Base-by-base conservation (phyloP, 2,888 invertebrate species). In the Allygus modestus region DNA sequence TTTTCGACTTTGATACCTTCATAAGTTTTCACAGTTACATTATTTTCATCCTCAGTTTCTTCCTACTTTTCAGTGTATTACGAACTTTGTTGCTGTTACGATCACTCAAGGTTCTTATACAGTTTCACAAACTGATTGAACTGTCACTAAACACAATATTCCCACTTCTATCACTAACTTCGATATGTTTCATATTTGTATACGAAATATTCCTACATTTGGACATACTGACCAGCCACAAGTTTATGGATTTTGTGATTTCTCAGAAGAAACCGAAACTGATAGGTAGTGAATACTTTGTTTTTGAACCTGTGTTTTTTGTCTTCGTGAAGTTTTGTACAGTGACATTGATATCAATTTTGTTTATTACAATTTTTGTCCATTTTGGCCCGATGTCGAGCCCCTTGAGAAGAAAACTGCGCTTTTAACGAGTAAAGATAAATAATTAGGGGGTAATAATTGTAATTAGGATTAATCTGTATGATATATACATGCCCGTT, bases 1-100 rank as follows among this genome's bases (percentile, higher is more conserved):
- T 2, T 31, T 65, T 65, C 28, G 65, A 65, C 31, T 65, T 65
- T 65, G 65, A 65, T 17, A 65, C 20, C 4, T 65, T 65, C 28
- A 65, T 65, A 5, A 65, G 28, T 31, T 65, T 65, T 65, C 31
- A 65, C 26, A 28, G 0, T 17, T 15, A 28, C n/a, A 17, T 65
- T 15, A 5, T 65, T 5, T 65, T 65, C 17, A 2, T 65, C 5
- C 65, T 65, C 31, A 31, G 28, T 26, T 65, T 65, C 20, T 65
- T 65, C 65, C 17, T 65, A 15, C 65, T 65, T 15, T 28, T 65
- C 17, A 31, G 65, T 23, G 58, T 58, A 17, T 9, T 20, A 23
- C 9, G 58, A 26, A 58, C 58, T 2, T 58, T 58, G 26, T 23
- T 58, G 12, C 58, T 58, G 58, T 17, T 58, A 12, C 7, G 7